These are phyloP conservation scores for Ginglymostoma cirratum DNA, from an alignment of 2,113 vertebrate species.

Conservation along the genomic window DNA sequence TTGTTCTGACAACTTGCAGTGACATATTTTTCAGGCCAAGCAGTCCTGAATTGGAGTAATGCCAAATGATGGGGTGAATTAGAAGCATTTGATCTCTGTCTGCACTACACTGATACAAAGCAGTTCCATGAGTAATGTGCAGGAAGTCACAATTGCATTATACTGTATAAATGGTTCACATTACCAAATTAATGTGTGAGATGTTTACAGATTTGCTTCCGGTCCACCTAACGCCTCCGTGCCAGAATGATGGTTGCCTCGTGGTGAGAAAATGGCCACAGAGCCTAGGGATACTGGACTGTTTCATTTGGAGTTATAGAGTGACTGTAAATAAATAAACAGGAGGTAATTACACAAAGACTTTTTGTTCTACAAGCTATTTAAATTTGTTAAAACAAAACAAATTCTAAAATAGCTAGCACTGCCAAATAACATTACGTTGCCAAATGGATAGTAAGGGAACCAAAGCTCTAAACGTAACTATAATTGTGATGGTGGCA, in stretches of 20 bases:
- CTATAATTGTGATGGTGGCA: not conserved
- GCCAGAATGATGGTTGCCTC: not conserved
- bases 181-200: not conserved
- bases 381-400: constrained; percentile 15
- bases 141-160: not conserved
- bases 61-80: not conserved
- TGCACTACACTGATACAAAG: not conserved
- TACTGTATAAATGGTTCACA: not conserved
- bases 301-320: not conserved
- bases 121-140: not conserved
- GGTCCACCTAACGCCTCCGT: not conserved
- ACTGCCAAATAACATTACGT: not conserved
- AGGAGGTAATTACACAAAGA: constrained; percentile 1
- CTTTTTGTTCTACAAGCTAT: not conserved
- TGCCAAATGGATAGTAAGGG: constrained; percentile 16
- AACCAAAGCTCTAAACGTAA: constrained; percentile 1
- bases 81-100: not conserved
- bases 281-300: not conserved
- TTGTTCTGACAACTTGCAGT: not conserved
- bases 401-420: not conserved
- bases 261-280: not conserved
- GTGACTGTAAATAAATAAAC: not conserved
- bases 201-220: not conserved
- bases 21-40: not conserved
- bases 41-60: not conserved